Percentiles rank a stretch among this genome's conserved stretches.
Conservation (phyloP, 2,797 vertebrate genomes). For the Echeneis naucrates region DNA sequence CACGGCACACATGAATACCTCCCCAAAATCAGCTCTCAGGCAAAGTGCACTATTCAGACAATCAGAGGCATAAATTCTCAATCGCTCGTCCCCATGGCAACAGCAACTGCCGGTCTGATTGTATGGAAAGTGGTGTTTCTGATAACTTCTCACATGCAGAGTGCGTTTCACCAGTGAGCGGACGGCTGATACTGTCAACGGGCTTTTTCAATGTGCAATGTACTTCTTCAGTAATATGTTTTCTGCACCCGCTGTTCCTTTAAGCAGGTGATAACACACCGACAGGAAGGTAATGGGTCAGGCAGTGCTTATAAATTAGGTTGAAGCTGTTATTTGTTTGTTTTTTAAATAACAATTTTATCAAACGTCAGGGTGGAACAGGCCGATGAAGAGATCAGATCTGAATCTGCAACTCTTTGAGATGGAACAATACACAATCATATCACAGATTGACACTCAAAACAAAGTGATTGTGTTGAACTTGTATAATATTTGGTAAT, state of each 20-base stretch:
- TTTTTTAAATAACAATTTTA: too few relatives aligned
- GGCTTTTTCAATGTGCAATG: constrained; percentile 6
- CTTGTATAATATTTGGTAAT: too few relatives aligned
- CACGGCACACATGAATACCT: constrained; percentile 63
- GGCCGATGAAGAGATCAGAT: too few relatives aligned
- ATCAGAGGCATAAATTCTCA: constrained; percentile 72
- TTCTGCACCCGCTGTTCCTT: neutral
- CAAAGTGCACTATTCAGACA: constrained; percentile 70
- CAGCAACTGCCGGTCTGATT: constrained; percentile 68
- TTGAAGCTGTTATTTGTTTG: too few relatives aligned
- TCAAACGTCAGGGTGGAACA: too few relatives aligned
- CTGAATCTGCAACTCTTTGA: too few relatives aligned
- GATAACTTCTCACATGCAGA: constrained; percentile 60
- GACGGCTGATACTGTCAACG: neutral
- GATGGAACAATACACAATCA: too few relatives aligned
- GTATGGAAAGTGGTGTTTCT: constrained; percentile 67
- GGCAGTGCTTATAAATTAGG: neutral
- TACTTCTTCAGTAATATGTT: too few relatives aligned
- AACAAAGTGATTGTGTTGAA: too few relatives aligned
- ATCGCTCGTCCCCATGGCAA: constrained; percentile 76
- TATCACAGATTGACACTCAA: too few relatives aligned
- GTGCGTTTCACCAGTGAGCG: constrained; percentile 26
- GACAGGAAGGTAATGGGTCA: neutral
- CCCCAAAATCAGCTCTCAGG: constrained; percentile 63
- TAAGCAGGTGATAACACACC: neutral